Base-by-base conservation (phyloP, 2,113 vertebrate species). In the Vanacampus margaritifer region DNA sequence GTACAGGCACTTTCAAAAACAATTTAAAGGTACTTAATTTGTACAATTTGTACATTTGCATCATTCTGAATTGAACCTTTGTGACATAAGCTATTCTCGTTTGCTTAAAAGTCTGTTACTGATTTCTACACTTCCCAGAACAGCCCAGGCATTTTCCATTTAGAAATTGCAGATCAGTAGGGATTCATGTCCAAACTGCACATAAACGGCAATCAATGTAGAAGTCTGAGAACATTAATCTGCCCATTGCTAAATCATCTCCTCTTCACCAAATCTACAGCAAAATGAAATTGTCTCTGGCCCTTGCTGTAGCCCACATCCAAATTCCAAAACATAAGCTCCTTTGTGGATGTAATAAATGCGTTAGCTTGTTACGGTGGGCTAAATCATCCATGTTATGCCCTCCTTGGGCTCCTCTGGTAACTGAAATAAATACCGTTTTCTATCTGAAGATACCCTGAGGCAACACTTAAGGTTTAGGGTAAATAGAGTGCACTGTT, bases 341-440 rank as follows among this genome's bases (percentile, higher is more conserved):
- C n/a, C 59, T 61, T 61, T 61, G 59, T 39, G 59, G 36, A 46
- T 23, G 41, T 45, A 64, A 64, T 28, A 64, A 64, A 64, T 26
- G 62, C 32, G 43, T 48, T 48, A 65, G 46, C 63, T 65, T 65
- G 45, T 50, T 50, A 50, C 36, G 28, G 28, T 50, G 45, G 28
- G 63, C 41, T 65, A 50, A 50, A 65, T 65, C 32, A 50, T 50
- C 28, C 26, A 35, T 36, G 45, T 64, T 32, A 48, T 64, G 16
- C 28, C 48, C 43, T 45, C 62, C 62, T 43, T 46, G 28, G 45
- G 26, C 62, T 24, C 26, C 11, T 43, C 5, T 32, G 4, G 26
- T 32, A 48, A 64, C 17, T 26, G 62, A 64, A 62, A 43, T 62
- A 62, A 62, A 62, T 62, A 26, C 60, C 23, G 5, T 37, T 61